Evolutionary conservation across 2,888 invertebrate genomes (phyloP).

Genomic region (Clunio marinus): DNA sequence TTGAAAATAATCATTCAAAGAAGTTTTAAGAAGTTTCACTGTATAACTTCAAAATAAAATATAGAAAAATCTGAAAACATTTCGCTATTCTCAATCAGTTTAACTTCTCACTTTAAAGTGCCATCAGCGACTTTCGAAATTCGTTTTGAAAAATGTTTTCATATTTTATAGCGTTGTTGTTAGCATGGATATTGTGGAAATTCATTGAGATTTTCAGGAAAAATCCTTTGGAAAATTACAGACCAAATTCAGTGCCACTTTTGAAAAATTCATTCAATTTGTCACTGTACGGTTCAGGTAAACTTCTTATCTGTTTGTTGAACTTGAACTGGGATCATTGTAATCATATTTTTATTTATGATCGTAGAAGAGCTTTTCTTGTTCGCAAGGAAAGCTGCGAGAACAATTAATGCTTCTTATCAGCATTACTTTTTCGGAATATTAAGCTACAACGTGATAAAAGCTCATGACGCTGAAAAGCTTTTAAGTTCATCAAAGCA

Average conservation of each 20-base stretch:
- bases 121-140: no score
- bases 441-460: slow-evolving; percentile 48
- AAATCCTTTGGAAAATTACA: neutral
- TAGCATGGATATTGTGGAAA: no score
- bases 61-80: no score
- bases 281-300: neutral
- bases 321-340: neutral
- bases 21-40: no score
- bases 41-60: no score
- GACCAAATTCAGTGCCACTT: slow-evolving; percentile 2
- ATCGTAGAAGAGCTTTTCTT: slow-evolving; percentile 48
- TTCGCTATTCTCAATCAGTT: no score
- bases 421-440: slow-evolving; percentile 46
- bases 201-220: no score
- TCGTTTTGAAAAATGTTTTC: no score
- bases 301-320: neutral
- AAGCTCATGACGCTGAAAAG: slow-evolving; percentile 55
- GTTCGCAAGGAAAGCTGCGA: slow-evolving; percentile 44
- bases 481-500: slow-evolving; percentile 46
- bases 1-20: no score
- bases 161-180: no score
- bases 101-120: no score
- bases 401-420: slow-evolving; percentile 46
- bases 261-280: neutral
- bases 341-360: no score